Evolutionary conservation across 2,797 vertebrate species (phyloP).

Genomic region (Hippoglossus hippoglossus): DNA sequence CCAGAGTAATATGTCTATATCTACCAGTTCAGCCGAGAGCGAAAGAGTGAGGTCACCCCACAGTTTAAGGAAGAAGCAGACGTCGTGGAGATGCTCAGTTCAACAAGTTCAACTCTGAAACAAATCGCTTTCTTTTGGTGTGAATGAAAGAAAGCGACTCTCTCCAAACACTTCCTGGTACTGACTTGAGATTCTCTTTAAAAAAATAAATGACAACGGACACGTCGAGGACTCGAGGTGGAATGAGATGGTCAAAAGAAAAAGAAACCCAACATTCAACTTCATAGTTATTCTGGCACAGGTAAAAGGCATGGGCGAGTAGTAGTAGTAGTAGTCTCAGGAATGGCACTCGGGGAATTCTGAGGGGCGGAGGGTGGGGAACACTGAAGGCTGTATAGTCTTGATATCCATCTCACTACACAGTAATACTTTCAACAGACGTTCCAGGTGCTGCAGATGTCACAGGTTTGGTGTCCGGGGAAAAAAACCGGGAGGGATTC

Average conservation of each 20-base stretch:
- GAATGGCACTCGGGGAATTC: slow-evolving; percentile 71
- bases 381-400: slow-evolving; percentile 68
- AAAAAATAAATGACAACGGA: slow-evolving; percentile 40
- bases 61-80: slow-evolving; percentile 45
- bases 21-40: slow-evolving; percentile 47
- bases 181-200: slow-evolving; percentile 13
- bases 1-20: slow-evolving; percentile 53
- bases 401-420: slow-evolving; percentile 66
- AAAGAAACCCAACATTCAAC: slow-evolving; percentile 66
- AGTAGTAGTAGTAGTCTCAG: slow-evolving; percentile 71
- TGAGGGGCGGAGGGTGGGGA: slow-evolving; percentile 37
- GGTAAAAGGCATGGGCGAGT: slow-evolving; percentile 72
- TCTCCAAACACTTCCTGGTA: slow-evolving; percentile 53
- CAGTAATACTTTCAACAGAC: slow-evolving; percentile 57
- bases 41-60: slow-evolving; percentile 25
- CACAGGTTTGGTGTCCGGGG: slow-evolving; percentile 35
- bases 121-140: slow-evolving; percentile 5
- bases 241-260: slow-evolving; percentile 43
- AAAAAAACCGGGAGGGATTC: background rate
- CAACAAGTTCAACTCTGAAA: slow-evolving; percentile 30
- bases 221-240: slow-evolving; percentile 44
- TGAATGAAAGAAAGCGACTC: background rate
- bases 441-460: slow-evolving; percentile 34
- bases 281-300: slow-evolving; percentile 75
- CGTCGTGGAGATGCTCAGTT: slow-evolving; percentile 41